Conservation (phyloP, 2,888 invertebrate genomes). For the Trichopoda pennipes region DNA sequence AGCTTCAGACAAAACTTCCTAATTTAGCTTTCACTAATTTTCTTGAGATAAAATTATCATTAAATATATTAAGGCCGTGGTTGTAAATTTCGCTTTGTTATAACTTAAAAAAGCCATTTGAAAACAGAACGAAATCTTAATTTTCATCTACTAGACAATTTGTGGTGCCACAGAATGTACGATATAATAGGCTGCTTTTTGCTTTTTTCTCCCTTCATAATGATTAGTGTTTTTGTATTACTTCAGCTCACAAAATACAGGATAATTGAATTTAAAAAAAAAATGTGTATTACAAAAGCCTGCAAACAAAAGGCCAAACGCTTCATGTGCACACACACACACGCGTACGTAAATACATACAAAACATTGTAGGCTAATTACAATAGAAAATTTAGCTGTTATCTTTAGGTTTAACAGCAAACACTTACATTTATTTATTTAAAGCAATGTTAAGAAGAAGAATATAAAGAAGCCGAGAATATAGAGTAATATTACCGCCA, state of each 20-base stretch:
- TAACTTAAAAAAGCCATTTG: background rate
- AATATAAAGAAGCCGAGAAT: no score
- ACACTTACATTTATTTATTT: conserved; percentile 16
- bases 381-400: conserved; percentile 45
- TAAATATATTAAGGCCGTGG: conserved; percentile 40
- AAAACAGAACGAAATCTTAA: conserved; percentile 16
- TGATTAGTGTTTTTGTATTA: conserved; percentile 1
- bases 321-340: conserved; percentile 2
- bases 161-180: background rate
- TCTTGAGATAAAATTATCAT: conserved; percentile 58
- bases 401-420: conserved; percentile 40
- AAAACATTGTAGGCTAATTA: conserved; percentile 13
- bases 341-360: background rate
- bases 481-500: background rate
- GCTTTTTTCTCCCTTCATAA: conserved; percentile 1
- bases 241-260: background rate
- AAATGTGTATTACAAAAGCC: background rate
- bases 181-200: conserved; percentile 3
- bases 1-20: no score
- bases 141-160: background rate
- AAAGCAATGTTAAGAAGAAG: no score
- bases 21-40: conserved; percentile 78
- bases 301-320: conserved; percentile 42
- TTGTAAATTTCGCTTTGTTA: background rate
- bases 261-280: conserved; percentile 61